Conservation (phyloP, 2,888 invertebrate genomes). For the Microctonus hyperodae region DNA sequence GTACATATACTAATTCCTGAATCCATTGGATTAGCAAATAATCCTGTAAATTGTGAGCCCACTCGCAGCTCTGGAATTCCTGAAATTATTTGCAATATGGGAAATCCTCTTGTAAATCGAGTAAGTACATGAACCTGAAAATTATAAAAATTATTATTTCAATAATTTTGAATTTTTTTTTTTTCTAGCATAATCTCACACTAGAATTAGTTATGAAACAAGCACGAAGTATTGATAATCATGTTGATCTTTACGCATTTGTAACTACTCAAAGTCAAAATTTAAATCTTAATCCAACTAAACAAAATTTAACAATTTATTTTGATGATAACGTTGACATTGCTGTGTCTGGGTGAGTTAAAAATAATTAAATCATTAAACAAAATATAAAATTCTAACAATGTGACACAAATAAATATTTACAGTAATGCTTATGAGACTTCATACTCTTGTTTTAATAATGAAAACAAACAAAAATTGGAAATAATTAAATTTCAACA, state of each 20-base stretch:
- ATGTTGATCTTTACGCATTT: constrained; percentile 47
- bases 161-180: not conserved
- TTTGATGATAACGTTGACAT: constrained; percentile 58
- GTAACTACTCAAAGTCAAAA: constrained; percentile 60
- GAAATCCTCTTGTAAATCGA: constrained; percentile 50
- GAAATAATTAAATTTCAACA: constrained; percentile 54
- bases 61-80: constrained; percentile 40
- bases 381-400: not conserved
- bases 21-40: constrained; percentile 34
- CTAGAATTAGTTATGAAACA: constrained; percentile 54
- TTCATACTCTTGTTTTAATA: constrained; percentile 55
- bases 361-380: not conserved
- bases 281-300: constrained; percentile 42
- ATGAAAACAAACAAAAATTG: constrained; percentile 43
- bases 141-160: not conserved
- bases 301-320: constrained; percentile 46
- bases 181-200: constrained; percentile 25
- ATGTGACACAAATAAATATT: not conserved
- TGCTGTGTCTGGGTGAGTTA: constrained; percentile 59
- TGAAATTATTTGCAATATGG: constrained; percentile 51
- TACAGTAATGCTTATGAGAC: constrained; percentile 58
- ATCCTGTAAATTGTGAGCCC: constrained; percentile 37
- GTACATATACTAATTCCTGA: constrained; percentile 37
- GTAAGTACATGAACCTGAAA: constrained; percentile 23
- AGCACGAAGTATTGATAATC: constrained; percentile 44